These are phyloP conservation scores for Anolis apletophallus DNA, from an alignment of 2,797 vertebrate species.

Conservation along the genomic window DNA sequence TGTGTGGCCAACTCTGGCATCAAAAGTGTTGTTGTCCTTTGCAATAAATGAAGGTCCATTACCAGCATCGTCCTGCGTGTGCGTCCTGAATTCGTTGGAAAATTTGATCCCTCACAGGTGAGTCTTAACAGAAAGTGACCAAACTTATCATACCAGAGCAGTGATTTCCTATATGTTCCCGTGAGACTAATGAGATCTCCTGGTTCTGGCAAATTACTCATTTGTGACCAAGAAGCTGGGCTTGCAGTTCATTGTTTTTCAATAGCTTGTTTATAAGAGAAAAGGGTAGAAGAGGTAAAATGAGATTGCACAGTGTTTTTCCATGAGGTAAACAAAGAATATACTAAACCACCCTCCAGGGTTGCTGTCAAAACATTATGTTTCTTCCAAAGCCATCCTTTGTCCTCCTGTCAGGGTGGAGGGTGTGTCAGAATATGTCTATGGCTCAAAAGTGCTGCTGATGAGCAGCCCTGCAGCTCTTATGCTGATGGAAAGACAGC, in stretches of 20 bases:
- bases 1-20: too few relatives aligned
- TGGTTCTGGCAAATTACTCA: background rate
- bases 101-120: too few relatives aligned
- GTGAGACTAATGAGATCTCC: too few relatives aligned
- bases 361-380: constrained; percentile 23
- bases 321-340: background rate
- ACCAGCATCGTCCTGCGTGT: too few relatives aligned
- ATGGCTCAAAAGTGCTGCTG: background rate
- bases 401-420: background rate
- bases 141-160: too few relatives aligned
- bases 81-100: too few relatives aligned
- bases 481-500: constrained; percentile 1
- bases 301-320: constrained; percentile 14
- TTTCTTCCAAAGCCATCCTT: background rate
- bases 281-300: background rate
- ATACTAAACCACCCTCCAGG: background rate
- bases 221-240: background rate
- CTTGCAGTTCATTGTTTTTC: background rate
- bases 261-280: background rate
- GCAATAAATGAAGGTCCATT: too few relatives aligned
- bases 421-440: background rate
- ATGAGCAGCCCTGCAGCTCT: constrained; percentile 15
- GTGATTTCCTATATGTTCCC: too few relatives aligned
- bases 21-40: too few relatives aligned
- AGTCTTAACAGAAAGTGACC: too few relatives aligned